A percentile compares a stretch with the other conserved stretches of the same genome.
Conservation (phyloP, 2,888 invertebrate genomes). For the Hypolimnas misippus region DNA sequence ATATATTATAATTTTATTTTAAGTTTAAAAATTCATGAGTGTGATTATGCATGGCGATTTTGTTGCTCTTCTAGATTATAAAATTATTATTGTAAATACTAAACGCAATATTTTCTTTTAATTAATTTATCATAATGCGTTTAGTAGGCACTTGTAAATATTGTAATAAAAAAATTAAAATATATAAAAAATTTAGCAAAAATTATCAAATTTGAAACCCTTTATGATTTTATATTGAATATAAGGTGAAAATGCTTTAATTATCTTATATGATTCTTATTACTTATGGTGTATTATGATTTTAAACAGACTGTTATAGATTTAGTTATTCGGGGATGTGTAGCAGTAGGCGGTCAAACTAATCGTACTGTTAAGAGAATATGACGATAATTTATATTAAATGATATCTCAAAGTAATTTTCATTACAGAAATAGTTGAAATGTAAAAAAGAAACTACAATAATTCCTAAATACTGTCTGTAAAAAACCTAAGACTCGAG, state of each 20-base stretch:
- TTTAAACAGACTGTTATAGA: slow-evolving; percentile 84
- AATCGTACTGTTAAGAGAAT: slow-evolving; percentile 40
- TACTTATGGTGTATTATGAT: slow-evolving; percentile 81
- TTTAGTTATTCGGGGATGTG: slow-evolving; percentile 72
- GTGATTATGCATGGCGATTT: slow-evolving; percentile 82
- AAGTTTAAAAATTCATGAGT: slow-evolving; percentile 73
- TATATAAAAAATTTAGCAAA: slow-evolving; percentile 65
- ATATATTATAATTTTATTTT: slow-evolving; percentile 66
- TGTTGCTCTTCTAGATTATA: slow-evolving; percentile 70
- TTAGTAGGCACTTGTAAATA: slow-evolving; percentile 74
- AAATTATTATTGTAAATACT: slow-evolving; percentile 67
- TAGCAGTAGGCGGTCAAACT: slow-evolving; percentile 40
- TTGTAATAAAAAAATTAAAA: slow-evolving; percentile 53
- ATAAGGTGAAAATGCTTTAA: slow-evolving; percentile 84
- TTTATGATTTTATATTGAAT: slow-evolving; percentile 81
- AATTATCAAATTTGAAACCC: slow-evolving; percentile 73
- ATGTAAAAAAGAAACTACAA: neutral
- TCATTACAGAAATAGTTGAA: neutral
- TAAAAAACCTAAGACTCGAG: neutral
- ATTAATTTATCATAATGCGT: slow-evolving; percentile 76
- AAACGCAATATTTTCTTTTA: slow-evolving; percentile 67
- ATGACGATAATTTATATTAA: slow-evolving; percentile 11
- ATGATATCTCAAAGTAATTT: neutral
- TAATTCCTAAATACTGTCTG: neutral
- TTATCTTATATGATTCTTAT: slow-evolving; percentile 80